Percentiles rank a stretch among this genome's conserved stretches.
Conservation (phyloP, 2,888 invertebrate genomes). For the Campoletis raptor region DNA sequence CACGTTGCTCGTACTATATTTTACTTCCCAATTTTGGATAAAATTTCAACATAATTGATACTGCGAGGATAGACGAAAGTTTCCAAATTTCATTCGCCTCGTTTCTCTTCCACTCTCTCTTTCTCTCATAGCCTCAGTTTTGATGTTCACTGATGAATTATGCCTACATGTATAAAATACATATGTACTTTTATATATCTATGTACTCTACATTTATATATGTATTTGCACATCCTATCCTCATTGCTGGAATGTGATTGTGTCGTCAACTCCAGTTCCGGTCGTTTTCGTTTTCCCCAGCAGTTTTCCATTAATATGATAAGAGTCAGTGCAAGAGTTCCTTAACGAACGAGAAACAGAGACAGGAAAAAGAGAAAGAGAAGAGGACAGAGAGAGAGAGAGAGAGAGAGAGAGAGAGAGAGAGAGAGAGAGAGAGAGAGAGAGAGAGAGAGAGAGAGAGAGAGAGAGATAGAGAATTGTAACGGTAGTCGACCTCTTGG, state of each 20-base stretch:
- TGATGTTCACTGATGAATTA: slow-evolving; percentile 37
- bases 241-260: slow-evolving; percentile 64
- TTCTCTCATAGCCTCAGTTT: not conserved
- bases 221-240: slow-evolving; percentile 24
- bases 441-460: slow-evolving; percentile 10
- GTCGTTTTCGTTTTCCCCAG: slow-evolving; percentile 64
- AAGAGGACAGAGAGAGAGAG: not conserved
- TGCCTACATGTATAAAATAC: slow-evolving; percentile 9
- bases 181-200: not conserved
- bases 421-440: not conserved
- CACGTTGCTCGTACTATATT: slow-evolving; percentile 33
- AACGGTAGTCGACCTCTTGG: slow-evolving; percentile 34
- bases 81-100: slow-evolving; percentile 60
- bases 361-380: not conserved
- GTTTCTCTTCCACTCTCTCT: slow-evolving; percentile 6
- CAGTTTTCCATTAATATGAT: slow-evolving; percentile 68
- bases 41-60: slow-evolving; percentile 65
- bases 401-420: slow-evolving; percentile 9
- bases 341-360: not conserved
- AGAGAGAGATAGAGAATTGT: slow-evolving; percentile 24
- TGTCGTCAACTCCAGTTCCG: slow-evolving; percentile 59
- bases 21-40: slow-evolving; percentile 45
- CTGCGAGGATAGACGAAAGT: slow-evolving; percentile 51
- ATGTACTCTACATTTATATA: not conserved
- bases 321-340: slow-evolving; percentile 40